Conservation (phyloP, 2,113 vertebrate genomes). For the Psephotus haematonotus region DNA sequence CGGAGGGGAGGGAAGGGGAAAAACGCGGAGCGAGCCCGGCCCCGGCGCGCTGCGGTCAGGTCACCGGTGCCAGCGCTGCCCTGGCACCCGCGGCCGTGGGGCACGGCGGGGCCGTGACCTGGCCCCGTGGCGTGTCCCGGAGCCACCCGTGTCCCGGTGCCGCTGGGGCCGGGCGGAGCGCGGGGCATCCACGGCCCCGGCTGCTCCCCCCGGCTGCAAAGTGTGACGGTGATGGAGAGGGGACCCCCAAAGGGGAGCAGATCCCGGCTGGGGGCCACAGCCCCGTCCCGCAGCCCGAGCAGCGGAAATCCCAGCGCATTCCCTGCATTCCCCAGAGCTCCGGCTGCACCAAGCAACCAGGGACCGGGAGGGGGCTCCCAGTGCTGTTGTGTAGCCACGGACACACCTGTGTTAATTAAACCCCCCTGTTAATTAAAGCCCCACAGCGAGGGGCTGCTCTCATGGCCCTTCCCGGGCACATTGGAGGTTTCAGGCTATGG, state of each 20-base stretch:
- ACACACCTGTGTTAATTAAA: neutral
- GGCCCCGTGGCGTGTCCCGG: neutral
- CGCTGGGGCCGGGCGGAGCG: neutral
- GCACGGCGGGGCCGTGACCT: neutral
- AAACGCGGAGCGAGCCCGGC: neutral
- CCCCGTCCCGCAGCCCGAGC: rapidly evolving
- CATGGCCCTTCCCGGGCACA: rapidly evolving
- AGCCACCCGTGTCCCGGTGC: neutral
- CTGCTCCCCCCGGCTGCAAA: too few relatives aligned
- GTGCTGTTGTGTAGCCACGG: rapidly evolving
- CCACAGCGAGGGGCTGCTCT: rapidly evolving
- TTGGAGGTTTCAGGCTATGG: neutral
- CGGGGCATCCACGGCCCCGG: neutral
- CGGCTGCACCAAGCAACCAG: neutral
- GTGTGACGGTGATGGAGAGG: neutral
- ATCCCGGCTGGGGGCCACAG: rapidly evolving
- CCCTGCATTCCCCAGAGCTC: neutral
- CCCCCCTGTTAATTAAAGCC: neutral
- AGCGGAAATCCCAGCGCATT: neutral
- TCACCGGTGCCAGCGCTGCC: neutral
- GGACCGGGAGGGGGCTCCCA: neutral
- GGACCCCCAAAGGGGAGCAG: rapidly evolving
- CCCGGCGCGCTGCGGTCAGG: neutral
- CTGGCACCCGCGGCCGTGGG: neutral
- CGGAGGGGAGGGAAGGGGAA: neutral